Base-by-base conservation (phyloP, 2,888 invertebrate species). In the Homarus gammarus region DNA sequence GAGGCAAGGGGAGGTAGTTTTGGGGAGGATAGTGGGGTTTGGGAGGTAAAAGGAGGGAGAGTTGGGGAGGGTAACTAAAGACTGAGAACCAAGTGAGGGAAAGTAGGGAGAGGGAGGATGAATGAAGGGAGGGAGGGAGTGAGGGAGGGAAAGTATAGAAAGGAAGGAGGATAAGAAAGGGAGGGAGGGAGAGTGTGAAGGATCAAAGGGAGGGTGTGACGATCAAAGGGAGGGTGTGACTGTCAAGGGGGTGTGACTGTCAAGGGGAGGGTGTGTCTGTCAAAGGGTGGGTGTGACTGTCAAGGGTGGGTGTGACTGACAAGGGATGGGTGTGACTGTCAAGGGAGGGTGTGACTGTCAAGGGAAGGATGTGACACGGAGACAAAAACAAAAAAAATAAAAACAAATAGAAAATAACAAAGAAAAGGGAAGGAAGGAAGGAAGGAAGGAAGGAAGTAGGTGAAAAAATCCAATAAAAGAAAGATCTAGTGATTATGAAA, bases 171-270 rank as follows among this genome's bases (percentile, higher is more conserved):
- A 49, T 56, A 44, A 68, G 44, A 33, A 56, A 33, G 31, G 79
- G 31, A 61, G 12, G 56, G 78, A 44, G 79, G 12, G 61, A 79
- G 79, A 44, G 78, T 18, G 44, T 44, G 44, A 78, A 49, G 40
- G 78, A 78, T 3, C 5, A 5, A 73, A 38, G 31, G 79, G 31
- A 79, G 12, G 56, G 49, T 22, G 79, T 33, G 61, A 79, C 56
- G 38, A 78, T 18, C 40, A 78, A 44, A 78, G 78, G 40, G 78
- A 78, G 78, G n/a, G 79, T 27, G 40, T 18, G 18, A 8, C 1
- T 31, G 38, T 3, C 5, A 5, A 73, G 18, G 61, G 12, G 56
- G 78, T 22, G 79, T 33, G 61, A 79, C 56, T 38, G 78, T 18
- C 40, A 78, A 44, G 44, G 78, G 40, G 78, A 78, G 78, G n/a